Percentiles rank a stretch among this genome's conserved stretches.
These are phyloP conservation scores for Enteromius treurensis DNA, from an alignment of 2,797 vertebrate genomes.

Conservation along the genomic window DNA sequence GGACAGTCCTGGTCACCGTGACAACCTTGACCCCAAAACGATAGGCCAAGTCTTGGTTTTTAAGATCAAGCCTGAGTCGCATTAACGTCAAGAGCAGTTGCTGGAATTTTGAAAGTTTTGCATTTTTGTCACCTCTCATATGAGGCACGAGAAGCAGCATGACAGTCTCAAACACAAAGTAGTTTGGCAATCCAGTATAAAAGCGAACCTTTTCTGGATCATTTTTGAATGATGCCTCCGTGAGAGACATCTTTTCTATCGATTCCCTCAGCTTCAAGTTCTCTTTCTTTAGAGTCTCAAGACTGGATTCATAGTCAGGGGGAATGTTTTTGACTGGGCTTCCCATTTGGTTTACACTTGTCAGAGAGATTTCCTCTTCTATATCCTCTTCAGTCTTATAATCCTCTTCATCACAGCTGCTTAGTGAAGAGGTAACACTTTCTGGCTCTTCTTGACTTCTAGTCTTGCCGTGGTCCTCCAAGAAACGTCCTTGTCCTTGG, in stretches of 20 bases:
- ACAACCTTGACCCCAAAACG: constrained; percentile 78
- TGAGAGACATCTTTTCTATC: constrained; percentile 77
- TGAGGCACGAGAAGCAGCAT: constrained; percentile 80
- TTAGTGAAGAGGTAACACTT: constrained; percentile 67
- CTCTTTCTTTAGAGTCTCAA: constrained; percentile 73
- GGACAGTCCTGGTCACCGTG: constrained; percentile 74
- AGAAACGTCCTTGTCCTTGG: constrained; percentile 74
- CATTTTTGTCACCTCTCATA: constrained; percentile 75
- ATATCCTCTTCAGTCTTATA: constrained; percentile 58
- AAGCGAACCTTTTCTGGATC: constrained; percentile 80
- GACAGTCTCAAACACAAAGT: constrained; percentile 79
- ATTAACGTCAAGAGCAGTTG: constrained; percentile 80
- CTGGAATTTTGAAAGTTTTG: constrained; percentile 78
- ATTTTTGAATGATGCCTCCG: constrained; percentile 75
- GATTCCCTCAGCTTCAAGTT: constrained; percentile 77
- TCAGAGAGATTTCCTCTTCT: constrained; percentile 42
- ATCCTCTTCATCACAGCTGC: constrained; percentile 66
- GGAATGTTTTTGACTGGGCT: constrained; percentile 54
- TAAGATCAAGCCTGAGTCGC: constrained; percentile 78
- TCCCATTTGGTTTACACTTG: constrained; percentile 63
- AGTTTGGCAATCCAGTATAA: constrained; percentile 81
- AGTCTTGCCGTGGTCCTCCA: constrained; percentile 53
- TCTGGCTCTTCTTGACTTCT: constrained; percentile 62
- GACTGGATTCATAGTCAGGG: constrained; percentile 67
- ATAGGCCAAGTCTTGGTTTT: constrained; percentile 80